These are phyloP conservation scores for Antennarius striatus DNA, from an alignment of 2,113 vertebrate genomes.

Conservation along the genomic window DNA sequence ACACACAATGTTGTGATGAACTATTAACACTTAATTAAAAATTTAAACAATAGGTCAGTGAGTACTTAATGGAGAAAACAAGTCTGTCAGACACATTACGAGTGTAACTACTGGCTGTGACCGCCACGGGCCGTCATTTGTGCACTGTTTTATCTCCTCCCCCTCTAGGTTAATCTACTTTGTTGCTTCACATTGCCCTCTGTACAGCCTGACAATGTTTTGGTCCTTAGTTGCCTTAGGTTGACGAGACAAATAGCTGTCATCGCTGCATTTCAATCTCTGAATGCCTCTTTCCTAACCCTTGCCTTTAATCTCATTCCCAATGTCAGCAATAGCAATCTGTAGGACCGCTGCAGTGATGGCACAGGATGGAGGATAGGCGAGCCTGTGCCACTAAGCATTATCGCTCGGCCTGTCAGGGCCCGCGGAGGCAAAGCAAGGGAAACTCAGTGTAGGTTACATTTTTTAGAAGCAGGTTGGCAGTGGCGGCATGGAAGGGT, in stretches of 20 bases:
- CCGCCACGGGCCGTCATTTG: conserved; percentile 42
- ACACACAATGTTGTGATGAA: conserved; percentile 37
- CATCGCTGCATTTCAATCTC: conserved; percentile 68
- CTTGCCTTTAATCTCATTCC: conserved; percentile 71
- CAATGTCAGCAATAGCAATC: conserved; percentile 75
- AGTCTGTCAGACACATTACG: conserved; percentile 47
- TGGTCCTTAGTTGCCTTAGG: conserved; percentile 48
- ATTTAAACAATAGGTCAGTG: conserved; percentile 51
- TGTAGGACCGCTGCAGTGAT: conserved; percentile 59
- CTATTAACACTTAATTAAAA: conserved; percentile 60
- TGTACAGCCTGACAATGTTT: conserved; percentile 45
- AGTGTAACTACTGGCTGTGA: conserved; percentile 40
- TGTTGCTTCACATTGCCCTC: conserved; percentile 50
- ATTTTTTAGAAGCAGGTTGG: conserved; percentile 72
- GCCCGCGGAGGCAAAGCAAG: conserved; percentile 40
- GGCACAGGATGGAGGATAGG: conserved; percentile 55
- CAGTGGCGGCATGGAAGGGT: conserved; percentile 44
- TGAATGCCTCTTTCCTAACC: conserved; percentile 59
- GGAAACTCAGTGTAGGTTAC: conserved; percentile 67
- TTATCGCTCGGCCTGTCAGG: conserved; percentile 63
- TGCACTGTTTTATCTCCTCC: conserved; percentile 37
- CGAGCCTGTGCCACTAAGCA: conserved; percentile 68
- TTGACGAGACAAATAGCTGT: conserved; percentile 65
- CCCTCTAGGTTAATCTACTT: conserved; percentile 60
- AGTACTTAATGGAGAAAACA: conserved; percentile 39